Evolutionary conservation across 2,113 vertebrate species (phyloP).

Genomic region (Vombatus ursinus): DNA sequence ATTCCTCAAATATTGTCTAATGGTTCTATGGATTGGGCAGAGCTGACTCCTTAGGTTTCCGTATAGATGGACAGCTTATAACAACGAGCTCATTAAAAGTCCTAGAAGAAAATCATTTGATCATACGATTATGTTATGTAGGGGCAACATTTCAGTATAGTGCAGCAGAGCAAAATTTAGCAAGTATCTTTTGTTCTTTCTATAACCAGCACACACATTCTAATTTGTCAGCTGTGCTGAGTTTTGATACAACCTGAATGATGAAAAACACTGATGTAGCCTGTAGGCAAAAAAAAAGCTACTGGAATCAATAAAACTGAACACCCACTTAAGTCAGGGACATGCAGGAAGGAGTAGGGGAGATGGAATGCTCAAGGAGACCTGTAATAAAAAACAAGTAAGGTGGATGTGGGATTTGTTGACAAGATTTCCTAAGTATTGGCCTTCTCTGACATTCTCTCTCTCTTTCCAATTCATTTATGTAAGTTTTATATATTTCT

Average conservation of each 20-base stretch:
- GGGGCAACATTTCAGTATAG: not conserved
- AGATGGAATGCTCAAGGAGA: slow-evolving; percentile 37
- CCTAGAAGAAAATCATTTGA: not conserved
- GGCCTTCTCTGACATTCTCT: not conserved
- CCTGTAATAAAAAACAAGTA: slow-evolving; percentile 36
- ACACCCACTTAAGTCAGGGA: not conserved
- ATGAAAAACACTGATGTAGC: not conserved
- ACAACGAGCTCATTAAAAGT: not conserved
- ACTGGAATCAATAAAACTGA: not conserved
- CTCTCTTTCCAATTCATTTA: not conserved
- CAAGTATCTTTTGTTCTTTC: slow-evolving; percentile 11
- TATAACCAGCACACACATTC: not conserved
- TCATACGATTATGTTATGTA: not conserved
- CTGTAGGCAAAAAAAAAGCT: not conserved
- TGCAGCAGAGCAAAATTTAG: not conserved
- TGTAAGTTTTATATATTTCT: slow-evolving; percentile 11
- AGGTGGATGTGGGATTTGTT: not conserved
- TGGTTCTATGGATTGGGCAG: not conserved
- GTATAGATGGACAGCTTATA: not conserved
- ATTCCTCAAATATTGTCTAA: not conserved
- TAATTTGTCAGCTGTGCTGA: not conserved
- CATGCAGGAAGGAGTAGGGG: not conserved
- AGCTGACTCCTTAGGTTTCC: not conserved
- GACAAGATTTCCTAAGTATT: not conserved
- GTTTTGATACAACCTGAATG: not conserved